Base-by-base conservation (phyloP, 2,113 vertebrate genomes). In the Amphilophus citrinellus region DNA sequence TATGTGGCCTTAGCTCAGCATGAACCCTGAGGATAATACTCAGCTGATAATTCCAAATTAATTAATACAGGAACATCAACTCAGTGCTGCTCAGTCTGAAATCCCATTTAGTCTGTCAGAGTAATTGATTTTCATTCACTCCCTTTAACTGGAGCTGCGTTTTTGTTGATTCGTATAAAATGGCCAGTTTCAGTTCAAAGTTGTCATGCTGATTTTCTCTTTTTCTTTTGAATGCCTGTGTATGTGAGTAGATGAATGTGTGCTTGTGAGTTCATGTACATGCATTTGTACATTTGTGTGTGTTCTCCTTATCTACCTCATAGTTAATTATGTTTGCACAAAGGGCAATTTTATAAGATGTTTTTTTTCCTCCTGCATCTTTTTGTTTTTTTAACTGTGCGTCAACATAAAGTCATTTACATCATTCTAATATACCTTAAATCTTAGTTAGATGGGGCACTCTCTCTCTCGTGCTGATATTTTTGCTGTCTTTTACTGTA, bases 31-130 rank as follows among this genome's bases (percentile, higher is more conserved):
- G 32, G 8, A 10, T 82, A 85, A 84, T 60, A 44, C 66, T 65
- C 17, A 1, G 1, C 30, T 85, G 1, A 50, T 93, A 93, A 94
- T 84, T 61, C 89, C 86, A 89, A 85, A 82, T 76, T 90, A 89
- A 94, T 94, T 59, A 93, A 92, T 60, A 56, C 7, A 42, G 35
- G 35, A 39, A 15, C 39, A 60, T 82, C 53, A 50, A 14, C 66
- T 77, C 17, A 2, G 4, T 57, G 47, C 30, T 30, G 35, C 24
- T 81, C 27, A 57, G 17, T 50, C 20, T 14, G 13, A 50, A 44
- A n/a, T 18, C 18, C 37, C 4, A 47, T 44, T 59, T 22, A 44
- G 56, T 44, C 39, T 11, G 0, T 20, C 15, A 0, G 65, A 50
- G 1, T 20, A 0, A 50, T 44, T 71, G 24, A 71, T 32, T 71